Evolutionary conservation across 2,888 invertebrate genomes (phyloP), one percentile per base, ranked within the genome.

Genomic region (Selenia dentaria): DNA sequence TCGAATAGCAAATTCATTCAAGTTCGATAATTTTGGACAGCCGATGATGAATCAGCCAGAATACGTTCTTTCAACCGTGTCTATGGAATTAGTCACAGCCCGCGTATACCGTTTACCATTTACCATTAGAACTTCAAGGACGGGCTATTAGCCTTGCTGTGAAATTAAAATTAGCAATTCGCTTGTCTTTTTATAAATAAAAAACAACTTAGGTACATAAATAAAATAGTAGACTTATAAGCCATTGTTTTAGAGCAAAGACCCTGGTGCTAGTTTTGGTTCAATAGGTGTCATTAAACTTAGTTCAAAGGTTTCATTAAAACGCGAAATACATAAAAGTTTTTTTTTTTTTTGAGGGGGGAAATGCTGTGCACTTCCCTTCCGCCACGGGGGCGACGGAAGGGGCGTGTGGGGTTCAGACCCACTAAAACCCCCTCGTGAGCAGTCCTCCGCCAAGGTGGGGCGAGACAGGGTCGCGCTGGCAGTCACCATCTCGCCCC

Each of bases 141-240:
- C 47, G 28, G 29, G 52, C 51, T 62, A 58, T 62, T 53, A 62
- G 54, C 64, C 65, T 54, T 38, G 40, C 51, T 63, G 64, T 65
- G 65, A 69, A 67, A 70, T 70, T 64, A 54, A 67, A 67, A 70
- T 68, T 65, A 55, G 46, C 54, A 51, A 58, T 57, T 38, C 31
- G 10, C 22, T 36, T 53, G 47, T 54, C 57, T 61, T 62, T 22
- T 6, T 22, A 8, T 8, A 22, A 8, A 8, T 6, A 2, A 1
- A 22, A 22, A 22, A 22, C 5, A 22, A 8, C 2, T 8, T 6
- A 8, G 8, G 6, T 22, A 22, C 2, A 8, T 22, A 8, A 8
- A 10, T 10, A 3, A 10, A 13, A 18, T 6, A 27, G 6, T 10
- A 33, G 13, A n/a, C 13, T 34, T n/a, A 20, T 26, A 28, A 12